phyloP scores from a whole-genome alignment of 2,888 invertebrate genomes.

The Acanthosoma haemorrhoidale region DNA sequence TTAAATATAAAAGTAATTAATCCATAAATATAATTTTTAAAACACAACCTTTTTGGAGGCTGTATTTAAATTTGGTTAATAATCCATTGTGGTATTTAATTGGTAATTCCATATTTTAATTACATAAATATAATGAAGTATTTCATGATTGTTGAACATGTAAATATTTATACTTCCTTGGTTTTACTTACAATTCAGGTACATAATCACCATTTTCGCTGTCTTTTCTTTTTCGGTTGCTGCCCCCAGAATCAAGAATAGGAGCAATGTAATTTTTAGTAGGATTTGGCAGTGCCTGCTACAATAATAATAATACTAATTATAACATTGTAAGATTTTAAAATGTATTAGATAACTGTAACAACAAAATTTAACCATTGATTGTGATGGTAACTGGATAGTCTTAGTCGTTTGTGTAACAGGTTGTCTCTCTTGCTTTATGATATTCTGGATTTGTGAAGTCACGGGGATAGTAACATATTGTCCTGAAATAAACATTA shows the following conservation, averaged over 20 bases:
- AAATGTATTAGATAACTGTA: neutral
- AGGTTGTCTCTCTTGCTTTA: slow-evolving; percentile 14
- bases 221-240: slow-evolving; percentile 55
- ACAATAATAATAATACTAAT: neutral
- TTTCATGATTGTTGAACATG: no score
- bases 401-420: neutral
- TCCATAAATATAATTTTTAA: no score
- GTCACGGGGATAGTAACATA: slow-evolving; percentile 34
- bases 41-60: no score
- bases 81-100: no score
- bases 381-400: slow-evolving; percentile 22
- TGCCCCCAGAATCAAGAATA: slow-evolving; percentile 53
- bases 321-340: neutral
- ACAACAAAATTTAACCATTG: slow-evolving; percentile 8
- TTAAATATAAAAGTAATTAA: no score
- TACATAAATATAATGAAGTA: no score
- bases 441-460: slow-evolving; percentile 22
- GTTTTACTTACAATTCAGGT: slow-evolving; percentile 54
- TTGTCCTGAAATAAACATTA: slow-evolving; percentile 31
- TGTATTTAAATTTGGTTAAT: no score
- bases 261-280: slow-evolving; percentile 26
- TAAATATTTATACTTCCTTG: no score
- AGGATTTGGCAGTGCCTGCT: slow-evolving; percentile 31
- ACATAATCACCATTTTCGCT: slow-evolving; percentile 52
- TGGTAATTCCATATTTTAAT: no score